These are phyloP conservation scores for Nerophis ophidion DNA, from an alignment of 2,113 vertebrate species.

Conservation along the genomic window DNA sequence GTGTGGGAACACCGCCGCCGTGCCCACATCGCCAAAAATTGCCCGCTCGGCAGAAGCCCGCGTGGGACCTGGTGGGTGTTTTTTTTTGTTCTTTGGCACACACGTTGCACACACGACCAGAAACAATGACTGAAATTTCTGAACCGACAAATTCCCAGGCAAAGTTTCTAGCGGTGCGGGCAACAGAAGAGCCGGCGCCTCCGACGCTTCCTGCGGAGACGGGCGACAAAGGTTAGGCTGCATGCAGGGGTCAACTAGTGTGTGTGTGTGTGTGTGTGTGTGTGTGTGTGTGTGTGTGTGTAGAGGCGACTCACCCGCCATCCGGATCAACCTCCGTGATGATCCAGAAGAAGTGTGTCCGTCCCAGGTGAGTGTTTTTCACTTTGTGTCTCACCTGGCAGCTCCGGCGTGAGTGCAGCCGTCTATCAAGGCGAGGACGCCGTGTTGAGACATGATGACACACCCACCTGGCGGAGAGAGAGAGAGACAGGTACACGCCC, in stretches of 20 bases:
- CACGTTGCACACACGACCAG: constrained; percentile 73
- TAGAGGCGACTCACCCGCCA: background rate
- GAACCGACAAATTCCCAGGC: constrained; percentile 67
- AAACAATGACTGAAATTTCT: constrained; percentile 80
- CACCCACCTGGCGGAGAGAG: constrained; percentile 29
- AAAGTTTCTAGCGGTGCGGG: constrained; percentile 72
- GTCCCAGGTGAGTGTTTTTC: constrained; percentile 13
- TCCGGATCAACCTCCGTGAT: background rate
- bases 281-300: background rate
- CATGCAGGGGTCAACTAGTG: too few species aligned
- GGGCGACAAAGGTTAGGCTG: background rate
- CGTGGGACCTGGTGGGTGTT: background rate
- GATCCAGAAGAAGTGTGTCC: background rate
- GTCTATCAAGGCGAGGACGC: constrained; percentile 42
- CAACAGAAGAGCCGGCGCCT: constrained; percentile 29
- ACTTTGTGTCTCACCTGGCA: constrained; percentile 49
- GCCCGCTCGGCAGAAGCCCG: background rate
- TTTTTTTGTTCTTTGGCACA: constrained; percentile 6
- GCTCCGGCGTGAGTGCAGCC: constrained; percentile 44
- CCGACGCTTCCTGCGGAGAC: constrained; percentile 10
- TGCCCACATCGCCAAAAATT: constrained; percentile 16
- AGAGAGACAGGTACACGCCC: constrained; percentile 5
- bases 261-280: background rate
- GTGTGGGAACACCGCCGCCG: constrained; percentile 55
- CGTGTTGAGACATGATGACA: constrained; percentile 66